These are phyloP conservation scores for Micrasema longulum DNA, from an alignment of 1,140 invertebrate species.

Conservation along the genomic window DNA sequence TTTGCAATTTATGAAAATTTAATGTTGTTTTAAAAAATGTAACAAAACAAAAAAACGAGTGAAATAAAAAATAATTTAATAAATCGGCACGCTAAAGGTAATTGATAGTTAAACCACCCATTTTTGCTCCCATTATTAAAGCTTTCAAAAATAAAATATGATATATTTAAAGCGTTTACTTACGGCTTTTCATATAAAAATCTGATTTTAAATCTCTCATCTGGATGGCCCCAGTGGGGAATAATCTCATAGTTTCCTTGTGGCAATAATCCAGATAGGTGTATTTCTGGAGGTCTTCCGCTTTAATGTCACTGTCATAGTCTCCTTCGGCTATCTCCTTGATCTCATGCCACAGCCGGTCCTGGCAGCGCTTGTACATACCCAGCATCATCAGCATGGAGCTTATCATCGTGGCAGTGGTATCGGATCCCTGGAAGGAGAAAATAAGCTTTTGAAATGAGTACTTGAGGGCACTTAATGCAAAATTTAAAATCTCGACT, in stretches of 20 bases:
- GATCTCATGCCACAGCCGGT: slow-evolving; percentile 16
- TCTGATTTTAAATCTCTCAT: slow-evolving; percentile 13
- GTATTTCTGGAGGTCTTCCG: slow-evolving; percentile 7
- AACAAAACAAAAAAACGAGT: too few species aligned
- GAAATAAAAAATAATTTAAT: too few species aligned
- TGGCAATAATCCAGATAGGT: slow-evolving; percentile 4
- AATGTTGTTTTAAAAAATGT: too few species aligned
- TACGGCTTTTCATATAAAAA: slow-evolving; percentile 28
- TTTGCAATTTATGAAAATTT: too few species aligned
- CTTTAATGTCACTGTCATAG: not conserved
- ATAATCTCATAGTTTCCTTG: slow-evolving; percentile 18
- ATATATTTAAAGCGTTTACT: not conserved
- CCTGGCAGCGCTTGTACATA: slow-evolving; percentile 6
- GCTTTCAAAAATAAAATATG: too few species aligned
- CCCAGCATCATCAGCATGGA: slow-evolving; percentile 7
- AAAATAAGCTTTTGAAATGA: too few species aligned
- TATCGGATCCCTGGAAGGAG: slow-evolving; percentile 1
- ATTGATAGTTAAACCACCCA: too few species aligned
- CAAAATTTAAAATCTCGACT: too few species aligned
- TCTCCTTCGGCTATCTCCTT: not conserved
- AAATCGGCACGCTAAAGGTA: too few species aligned
- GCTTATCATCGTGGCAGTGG: not conserved
- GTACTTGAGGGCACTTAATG: too few species aligned
- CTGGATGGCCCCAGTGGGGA: slow-evolving; percentile 7
- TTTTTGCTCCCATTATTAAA: too few species aligned